Conservation (phyloP, 2,888 invertebrate species). For the Drosophila affinis region DNA sequence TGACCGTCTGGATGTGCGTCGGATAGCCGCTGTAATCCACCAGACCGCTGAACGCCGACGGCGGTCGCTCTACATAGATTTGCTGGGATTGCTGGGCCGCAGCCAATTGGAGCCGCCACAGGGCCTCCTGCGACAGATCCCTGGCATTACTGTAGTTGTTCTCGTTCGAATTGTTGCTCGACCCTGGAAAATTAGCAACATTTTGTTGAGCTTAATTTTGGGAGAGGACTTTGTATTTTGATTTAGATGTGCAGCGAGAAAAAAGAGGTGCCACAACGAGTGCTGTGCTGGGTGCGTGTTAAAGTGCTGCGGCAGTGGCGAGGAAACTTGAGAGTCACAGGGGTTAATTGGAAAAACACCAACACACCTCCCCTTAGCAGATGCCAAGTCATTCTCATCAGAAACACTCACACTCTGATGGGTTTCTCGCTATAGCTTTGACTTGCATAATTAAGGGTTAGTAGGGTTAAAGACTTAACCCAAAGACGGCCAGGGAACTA, state of each 20-base stretch:
- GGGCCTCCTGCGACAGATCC: conserved; percentile 78
- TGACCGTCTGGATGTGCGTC: conserved; percentile 75
- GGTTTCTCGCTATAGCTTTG: background rate
- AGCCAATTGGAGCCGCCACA: conserved; percentile 79
- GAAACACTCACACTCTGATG: conserved; percentile 31
- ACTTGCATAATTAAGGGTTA: background rate
- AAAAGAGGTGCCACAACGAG: conserved; percentile 6
- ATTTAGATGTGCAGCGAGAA: conserved; percentile 10
- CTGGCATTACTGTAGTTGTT: conserved; percentile 80
- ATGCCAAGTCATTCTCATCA: conserved; percentile 51
- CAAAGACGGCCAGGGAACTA: background rate
- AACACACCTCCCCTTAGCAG: conserved; percentile 12
- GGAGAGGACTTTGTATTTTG: background rate
- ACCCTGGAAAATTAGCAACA: conserved; percentile 32
- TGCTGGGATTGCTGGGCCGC: conserved; percentile 72
- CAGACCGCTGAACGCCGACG: conserved; percentile 77
- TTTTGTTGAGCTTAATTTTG: background rate
- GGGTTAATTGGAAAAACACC: conserved; percentile 59
- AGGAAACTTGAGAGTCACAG: conserved; percentile 66
- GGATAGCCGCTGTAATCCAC: conserved; percentile 79
- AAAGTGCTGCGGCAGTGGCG: conserved; percentile 25
- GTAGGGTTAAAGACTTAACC: background rate
- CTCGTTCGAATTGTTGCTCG: conserved; percentile 65
- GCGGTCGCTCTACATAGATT: conserved; percentile 80
- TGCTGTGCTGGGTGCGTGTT: conserved; percentile 12